Evolutionary conservation across 2,797 vertebrate genomes (phyloP), one percentile per base, ranked within the genome.

Genomic region (Galagoides demidoff): DNA sequence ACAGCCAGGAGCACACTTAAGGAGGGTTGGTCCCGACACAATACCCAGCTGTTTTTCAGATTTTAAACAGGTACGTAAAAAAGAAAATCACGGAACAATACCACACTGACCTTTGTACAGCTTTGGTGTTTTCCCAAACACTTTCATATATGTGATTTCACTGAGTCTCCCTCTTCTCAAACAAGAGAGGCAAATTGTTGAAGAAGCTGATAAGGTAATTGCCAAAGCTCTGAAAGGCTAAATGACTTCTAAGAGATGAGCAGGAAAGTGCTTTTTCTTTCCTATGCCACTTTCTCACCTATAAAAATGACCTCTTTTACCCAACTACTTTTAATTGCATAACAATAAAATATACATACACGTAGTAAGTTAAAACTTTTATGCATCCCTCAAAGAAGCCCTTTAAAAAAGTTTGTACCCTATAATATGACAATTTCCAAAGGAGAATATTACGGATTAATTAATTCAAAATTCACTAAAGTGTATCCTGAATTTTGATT

Each of bases 391-490:
- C 1, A 25, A 78, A 73, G 71, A 57, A 81, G 31, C 63, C 34
- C 31, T 78, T 85, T 83, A 94, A 95, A 97, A 88, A 89, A 45
- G n/a, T 96, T 39, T 91, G 66, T 66, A 57, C 17, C 52, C 43
- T 70, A 4, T 79, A 90, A 96, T 92, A 87, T 76, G 96, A 14
- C 31, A 70, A n/a, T 84, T 96, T 61, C 76, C 96, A 95, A 27
- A 96, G 16, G 34, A 96, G 22, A 49, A 84, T 27, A 86, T 22
- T 77, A 27, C 79, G 29, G 17, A 96, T 25, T 89, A 29, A 84
- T 95, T 90, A 95, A 93, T 64, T 97, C 78, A 94, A 52, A 97
- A 97, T 37, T 49, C 31, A 77, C 61, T 83, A 76, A 63, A 71
- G 13, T 37, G 92, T 90, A 90, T 59, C 59, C 20, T 4, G 5